Evolutionary conservation across 2,113 vertebrate species (phyloP).

Genomic region (Embiotoca jacksoni): DNA sequence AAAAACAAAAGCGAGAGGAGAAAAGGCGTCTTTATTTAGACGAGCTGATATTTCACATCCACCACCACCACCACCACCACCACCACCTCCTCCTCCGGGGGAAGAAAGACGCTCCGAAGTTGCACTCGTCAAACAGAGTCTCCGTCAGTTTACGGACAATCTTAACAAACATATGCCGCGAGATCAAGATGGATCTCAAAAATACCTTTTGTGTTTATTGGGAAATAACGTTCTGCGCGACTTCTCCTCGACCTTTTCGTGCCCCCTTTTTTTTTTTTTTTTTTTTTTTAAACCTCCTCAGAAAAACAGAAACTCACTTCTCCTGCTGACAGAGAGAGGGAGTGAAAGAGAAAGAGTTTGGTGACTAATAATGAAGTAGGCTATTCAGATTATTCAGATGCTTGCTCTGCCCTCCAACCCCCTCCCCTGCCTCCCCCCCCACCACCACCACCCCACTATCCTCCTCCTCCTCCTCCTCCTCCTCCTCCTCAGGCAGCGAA

Average conservation of each 20-base stretch:
- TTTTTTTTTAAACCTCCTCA: conserved; percentile 14
- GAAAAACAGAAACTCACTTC: conserved; percentile 46
- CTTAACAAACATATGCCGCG: neutral
- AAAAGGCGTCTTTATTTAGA: conserved; percentile 48
- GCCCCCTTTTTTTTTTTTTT: conserved; percentile 29
- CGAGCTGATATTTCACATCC: conserved; percentile 37
- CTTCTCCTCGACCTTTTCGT: conserved; percentile 25
- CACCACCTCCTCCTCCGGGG: neutral
- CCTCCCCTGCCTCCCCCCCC: conserved; percentile 56
- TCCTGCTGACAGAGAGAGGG: conserved; percentile 30
- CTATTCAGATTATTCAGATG: conserved; percentile 84
- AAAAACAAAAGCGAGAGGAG: conserved; percentile 12
- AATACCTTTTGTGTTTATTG: conserved; percentile 13
- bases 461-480: conserved; percentile 63
- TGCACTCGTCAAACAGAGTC: conserved; percentile 37
- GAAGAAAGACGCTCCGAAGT: conserved; percentile 14
- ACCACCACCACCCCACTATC: conserved; percentile 37
- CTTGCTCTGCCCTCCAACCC: conserved; percentile 69
- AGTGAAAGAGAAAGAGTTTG: conserved; percentile 58
- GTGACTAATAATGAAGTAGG: conserved; percentile 73
- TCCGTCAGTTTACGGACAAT: conserved; percentile 26
- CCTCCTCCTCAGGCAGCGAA: conserved; percentile 73
- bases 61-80: no score
- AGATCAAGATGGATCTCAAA: conserved; percentile 20
- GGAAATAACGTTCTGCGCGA: neutral